Conservation (phyloP, 2,888 invertebrate genomes). For the Rhodophaea formosa region DNA sequence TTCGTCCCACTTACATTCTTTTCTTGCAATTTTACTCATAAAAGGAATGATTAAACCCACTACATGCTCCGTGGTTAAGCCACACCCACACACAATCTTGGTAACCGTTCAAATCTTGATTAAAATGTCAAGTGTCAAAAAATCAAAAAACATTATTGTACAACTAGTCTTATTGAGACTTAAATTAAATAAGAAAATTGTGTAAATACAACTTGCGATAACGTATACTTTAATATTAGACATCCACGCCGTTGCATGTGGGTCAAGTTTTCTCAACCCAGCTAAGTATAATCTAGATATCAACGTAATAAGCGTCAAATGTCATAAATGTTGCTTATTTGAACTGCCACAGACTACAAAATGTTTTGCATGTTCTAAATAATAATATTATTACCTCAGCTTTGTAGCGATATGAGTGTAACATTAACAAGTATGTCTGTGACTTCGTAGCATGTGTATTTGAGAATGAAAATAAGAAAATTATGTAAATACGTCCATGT, state of each 20-base stretch:
- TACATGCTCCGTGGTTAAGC: no score
- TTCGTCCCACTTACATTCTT: no score
- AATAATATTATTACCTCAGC: neutral
- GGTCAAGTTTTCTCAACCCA: constrained; percentile 33
- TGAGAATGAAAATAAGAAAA: no score
- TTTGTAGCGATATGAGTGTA: neutral
- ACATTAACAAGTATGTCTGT: neutral
- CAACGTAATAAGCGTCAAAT: constrained; percentile 7
- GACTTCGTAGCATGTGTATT: no score
- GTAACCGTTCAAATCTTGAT: no score
- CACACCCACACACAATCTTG: no score
- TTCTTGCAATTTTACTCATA: no score
- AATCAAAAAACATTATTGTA: no score
- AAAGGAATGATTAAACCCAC: no score
- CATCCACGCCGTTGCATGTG: constrained; percentile 13
- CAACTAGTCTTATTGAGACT: no score
- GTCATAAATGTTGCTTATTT: constrained; percentile 10
- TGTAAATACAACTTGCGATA: neutral
- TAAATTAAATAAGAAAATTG: neutral
- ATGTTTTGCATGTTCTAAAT: neutral
- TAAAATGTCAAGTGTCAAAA: no score
- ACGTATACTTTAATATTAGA: neutral
- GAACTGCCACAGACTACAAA: neutral
- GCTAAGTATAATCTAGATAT: constrained; percentile 14
- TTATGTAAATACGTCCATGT: no score